Conservation (phyloP, 1,140 invertebrate genomes). For the Zelostemma sp. region DNA sequence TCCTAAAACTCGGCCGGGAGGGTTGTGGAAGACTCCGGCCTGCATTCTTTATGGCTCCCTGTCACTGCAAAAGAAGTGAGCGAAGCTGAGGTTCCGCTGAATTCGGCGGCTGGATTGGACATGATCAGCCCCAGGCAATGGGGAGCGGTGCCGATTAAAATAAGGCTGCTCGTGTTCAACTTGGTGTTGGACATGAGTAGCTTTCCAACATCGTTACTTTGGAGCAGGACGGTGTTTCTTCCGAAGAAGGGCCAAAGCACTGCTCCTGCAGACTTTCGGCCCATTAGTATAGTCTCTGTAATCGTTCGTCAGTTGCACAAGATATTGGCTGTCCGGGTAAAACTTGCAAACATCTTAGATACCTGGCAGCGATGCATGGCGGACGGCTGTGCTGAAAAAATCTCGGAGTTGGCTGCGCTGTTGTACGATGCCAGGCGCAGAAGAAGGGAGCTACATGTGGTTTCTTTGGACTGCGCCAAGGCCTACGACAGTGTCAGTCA, state of each 20-base stretch:
- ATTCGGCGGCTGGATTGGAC: slow-evolving; percentile 18
- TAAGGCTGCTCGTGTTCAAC: slow-evolving; percentile 31
- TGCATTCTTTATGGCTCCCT: slow-evolving; percentile 1
- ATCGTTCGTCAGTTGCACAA: slow-evolving; percentile 50
- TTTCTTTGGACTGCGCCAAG: too few species aligned
- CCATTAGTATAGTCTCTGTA: slow-evolving; percentile 63
- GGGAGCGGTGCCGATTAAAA: slow-evolving; percentile 3
- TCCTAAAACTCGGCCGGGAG: not conserved
- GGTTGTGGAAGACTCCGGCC: not conserved
- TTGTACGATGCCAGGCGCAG: slow-evolving; percentile 1
- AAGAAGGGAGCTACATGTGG: too few species aligned
- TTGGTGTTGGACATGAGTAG: slow-evolving; percentile 21
- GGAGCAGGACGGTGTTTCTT: slow-evolving; percentile 21
- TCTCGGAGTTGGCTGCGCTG: slow-evolving; percentile 8
- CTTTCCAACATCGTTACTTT: not conserved
- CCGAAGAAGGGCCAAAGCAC: too few species aligned
- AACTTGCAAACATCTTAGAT: not conserved
- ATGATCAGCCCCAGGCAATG: slow-evolving; percentile 6
- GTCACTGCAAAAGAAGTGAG: not conserved
- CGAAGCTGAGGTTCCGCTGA: not conserved
- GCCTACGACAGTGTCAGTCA: slow-evolving; percentile 30
- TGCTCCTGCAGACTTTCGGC: slow-evolving; percentile 52
- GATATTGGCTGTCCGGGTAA: slow-evolving; percentile 22
- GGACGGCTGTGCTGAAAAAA: slow-evolving; percentile 40
- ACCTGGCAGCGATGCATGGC: too few species aligned